Base-by-base conservation (phyloP, 2,888 invertebrate species). In the Calliopum simillimum region DNA sequence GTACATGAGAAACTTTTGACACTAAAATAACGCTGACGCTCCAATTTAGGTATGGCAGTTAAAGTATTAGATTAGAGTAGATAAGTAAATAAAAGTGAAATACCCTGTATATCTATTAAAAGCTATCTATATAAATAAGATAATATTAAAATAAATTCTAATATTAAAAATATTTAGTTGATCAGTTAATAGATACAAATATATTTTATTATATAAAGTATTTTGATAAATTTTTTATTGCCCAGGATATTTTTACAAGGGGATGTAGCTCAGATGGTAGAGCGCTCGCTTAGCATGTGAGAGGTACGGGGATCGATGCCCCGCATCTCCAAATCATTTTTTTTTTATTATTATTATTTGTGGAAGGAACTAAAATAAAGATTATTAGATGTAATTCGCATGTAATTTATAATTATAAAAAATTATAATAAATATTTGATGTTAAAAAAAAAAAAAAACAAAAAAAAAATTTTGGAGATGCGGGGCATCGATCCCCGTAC, bases 251-350 rank as follows among this genome's bases (percentile, higher is more conserved):
- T 49, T 49, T 49, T 16, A 49, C 2, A 23, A 0, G 85, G 85
- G 85, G 85, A 84, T 85, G 85, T 85, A 85, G 85, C 85, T 85
- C 85, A 85, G 85, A 85, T 85, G 85, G 85, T 85, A 85, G 85
- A 85, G 85, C 85, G 85, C 85, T 85, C 85, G 85, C 85, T 85
- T 85, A 85, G 85, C 85, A 85, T 85, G 85, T 83, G 85, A 85
- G 85, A 86, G 85, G 85, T 86, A 85, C 84, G 84, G 85, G 84
- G 85, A 85, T 85, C 85, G 85, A 85, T 85, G 81, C 85, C 85
- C 84, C 82, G 85, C 85, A 84, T 84, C 85, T 85, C 85, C 85
- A 85, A 55, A 13, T 3, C 16, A 6, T 41, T 1, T 53, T 44
- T 68, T 68, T 69, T 66, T 16, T 44, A 23, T 16, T 33, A 13